Conservation (phyloP, 1,140 invertebrate genomes). For the Drosophila bipectinata region DNA sequence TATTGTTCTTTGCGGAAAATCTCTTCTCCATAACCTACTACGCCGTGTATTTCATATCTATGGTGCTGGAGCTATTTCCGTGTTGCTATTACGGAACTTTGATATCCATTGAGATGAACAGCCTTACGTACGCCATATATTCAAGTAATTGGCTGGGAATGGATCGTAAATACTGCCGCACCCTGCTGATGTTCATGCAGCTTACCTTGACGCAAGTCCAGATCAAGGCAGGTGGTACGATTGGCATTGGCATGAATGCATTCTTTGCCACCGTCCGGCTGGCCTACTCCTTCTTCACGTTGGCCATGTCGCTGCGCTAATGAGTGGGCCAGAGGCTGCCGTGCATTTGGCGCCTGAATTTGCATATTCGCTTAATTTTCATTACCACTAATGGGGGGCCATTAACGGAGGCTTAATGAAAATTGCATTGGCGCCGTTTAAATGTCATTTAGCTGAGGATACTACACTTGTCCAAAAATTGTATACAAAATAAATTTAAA, state of each 20-base stretch:
- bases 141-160: conserved; percentile 40
- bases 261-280: conserved; percentile 38
- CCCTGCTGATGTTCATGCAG: conserved; percentile 29
- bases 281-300: conserved; percentile 32
- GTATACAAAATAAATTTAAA: background rate
- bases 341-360: conserved; percentile 14
- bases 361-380: conserved; percentile 42
- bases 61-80: conserved; percentile 38
- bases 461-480: conserved; percentile 13
- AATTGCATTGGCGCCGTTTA: conserved; percentile 62
- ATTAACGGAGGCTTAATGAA: conserved; percentile 60
- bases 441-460: conserved; percentile 50
- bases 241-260: conserved; percentile 44
- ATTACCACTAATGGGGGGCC: conserved; percentile 52
- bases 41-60: conserved; percentile 30
- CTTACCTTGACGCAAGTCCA: conserved; percentile 27
- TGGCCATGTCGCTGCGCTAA: conserved; percentile 48
- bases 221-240: conserved; percentile 30
- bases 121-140: conserved; percentile 35
- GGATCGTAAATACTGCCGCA: conserved; percentile 19
- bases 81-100: conserved; percentile 45
- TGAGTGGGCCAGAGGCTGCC: conserved; percentile 11
- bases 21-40: conserved; percentile 18
- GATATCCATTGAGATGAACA: conserved; percentile 26
- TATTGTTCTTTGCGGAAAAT: conserved; percentile 43